These are phyloP conservation scores for Temnopleurus reevesii DNA, from an alignment of 53 echinoderm and acorn worm species.

Conservation along the genomic window DNA sequence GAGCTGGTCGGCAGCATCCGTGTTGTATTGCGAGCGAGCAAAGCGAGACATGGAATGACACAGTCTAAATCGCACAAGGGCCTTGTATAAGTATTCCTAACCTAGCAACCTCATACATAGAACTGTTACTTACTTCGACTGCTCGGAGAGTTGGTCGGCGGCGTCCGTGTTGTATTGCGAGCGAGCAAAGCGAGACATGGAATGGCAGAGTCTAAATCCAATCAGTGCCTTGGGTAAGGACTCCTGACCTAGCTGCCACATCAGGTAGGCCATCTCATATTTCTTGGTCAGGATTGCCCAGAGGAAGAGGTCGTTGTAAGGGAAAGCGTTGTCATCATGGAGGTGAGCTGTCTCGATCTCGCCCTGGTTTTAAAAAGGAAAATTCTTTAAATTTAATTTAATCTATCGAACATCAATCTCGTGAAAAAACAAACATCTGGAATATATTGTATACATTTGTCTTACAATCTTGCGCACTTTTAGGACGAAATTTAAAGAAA, in stretches of 20 bases:
- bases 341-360: conserved; percentile 30
- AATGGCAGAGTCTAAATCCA: conserved; percentile 61
- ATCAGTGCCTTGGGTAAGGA: conserved; percentile 76
- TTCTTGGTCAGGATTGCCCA: conserved; percentile 86
- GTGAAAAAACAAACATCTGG: no score
- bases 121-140: conserved; percentile 57
- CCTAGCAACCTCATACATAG: conserved; percentile 75
- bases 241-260: conserved; percentile 82
- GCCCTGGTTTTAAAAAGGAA: background rate
- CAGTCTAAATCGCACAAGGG: conserved; percentile 67
- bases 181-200: conserved; percentile 62
- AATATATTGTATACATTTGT: no score
- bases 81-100: conserved; percentile 74
- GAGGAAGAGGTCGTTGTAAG: conserved; percentile 79
- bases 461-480: no score
- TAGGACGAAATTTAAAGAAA: no score
- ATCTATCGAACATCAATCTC: no score
- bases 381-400: no score
- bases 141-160: conserved; percentile 58
- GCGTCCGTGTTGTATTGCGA: conserved; percentile 76
- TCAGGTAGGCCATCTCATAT: conserved; percentile 72
- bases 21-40: conserved; percentile 67
- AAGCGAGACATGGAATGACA: conserved; percentile 61
- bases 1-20: conserved; percentile 68
- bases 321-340: conserved; percentile 49